Base-by-base conservation (phyloP, 2,888 invertebrate genomes). In the Dichetophora obliterata region DNA sequence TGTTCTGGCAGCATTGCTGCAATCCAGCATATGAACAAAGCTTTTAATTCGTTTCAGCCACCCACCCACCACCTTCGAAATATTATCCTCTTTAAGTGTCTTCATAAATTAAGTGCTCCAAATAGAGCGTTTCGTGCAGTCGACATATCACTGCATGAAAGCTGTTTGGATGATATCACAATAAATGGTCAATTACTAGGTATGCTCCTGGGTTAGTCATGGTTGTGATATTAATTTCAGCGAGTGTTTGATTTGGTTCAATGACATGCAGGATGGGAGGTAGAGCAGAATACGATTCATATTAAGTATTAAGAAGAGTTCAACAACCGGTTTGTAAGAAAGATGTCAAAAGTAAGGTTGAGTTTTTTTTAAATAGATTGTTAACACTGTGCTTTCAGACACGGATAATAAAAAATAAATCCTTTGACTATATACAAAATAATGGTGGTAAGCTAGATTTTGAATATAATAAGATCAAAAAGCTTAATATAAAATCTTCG, bases 21-120 rank as follows among this genome's bases (percentile, higher is more conserved):
- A 31, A 52, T 31, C 24, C 50, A 34, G 16, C 27, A 63, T 31
- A 14, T 11, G 34, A 14, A 31, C 31, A 6, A 16, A 14, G 19
- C 54, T 22, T 6, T 6, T 16, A 34, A 16, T 37, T 14, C 65
- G 6, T 37, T n/a, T 37, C 19, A 27, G 48, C 31, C 27, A 48
- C 14, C 68, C 11, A 16, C 31, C 27, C 24, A 3, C 68, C 11
- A 16, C 63, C 27, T 11, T 9, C 8, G 63, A 63, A 24, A 11
- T 11, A 4, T 11, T 14, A 48, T 43, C 19, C 34, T 22, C 16
- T 34, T 19, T 50, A 50, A 74, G 74, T 74, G 66, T 74, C 74
- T 65, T 74, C 74, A 74, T 74, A 74, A 74, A 74, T 74, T 74
- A 34, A 37, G 50, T 68, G 68, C 34, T 61, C 24, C 31, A 11